Conservation (phyloP, 2,113 vertebrate species). For the Mesoclemmys tuberculata region DNA sequence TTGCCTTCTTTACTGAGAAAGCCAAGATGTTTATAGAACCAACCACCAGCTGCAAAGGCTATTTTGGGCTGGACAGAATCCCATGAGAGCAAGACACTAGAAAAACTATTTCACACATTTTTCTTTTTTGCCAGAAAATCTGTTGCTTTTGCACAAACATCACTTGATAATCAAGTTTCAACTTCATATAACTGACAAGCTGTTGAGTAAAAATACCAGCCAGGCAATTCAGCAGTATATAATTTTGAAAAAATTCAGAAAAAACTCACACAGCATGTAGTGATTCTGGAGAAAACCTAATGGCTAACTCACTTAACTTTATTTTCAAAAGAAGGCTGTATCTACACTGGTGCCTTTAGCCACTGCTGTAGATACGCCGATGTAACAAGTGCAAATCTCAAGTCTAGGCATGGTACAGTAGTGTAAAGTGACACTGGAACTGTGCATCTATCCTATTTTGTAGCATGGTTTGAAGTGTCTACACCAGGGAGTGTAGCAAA, state of each 20-base stretch:
- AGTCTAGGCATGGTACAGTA: fast-evolving
- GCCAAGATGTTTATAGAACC: not conserved
- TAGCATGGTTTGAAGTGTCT: not conserved
- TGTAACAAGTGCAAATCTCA: not conserved
- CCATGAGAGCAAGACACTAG: not conserved
- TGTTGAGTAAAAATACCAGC: slow-evolving; percentile 36
- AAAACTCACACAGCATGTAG: not conserved
- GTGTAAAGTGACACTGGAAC: fast-evolving
- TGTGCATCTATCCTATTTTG: not conserved
- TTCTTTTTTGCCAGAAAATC: not conserved
- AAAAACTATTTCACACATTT: not conserved
- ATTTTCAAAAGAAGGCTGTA: not conserved
- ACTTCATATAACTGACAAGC: slow-evolving; percentile 26
- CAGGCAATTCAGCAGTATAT: not conserved
- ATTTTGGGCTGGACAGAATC: not conserved
- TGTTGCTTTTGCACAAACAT: not conserved
- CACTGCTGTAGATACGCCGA: not conserved
- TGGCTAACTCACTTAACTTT: not conserved
- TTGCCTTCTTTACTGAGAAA: slow-evolving; percentile 1
- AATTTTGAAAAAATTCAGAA: not conserved
- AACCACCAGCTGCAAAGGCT: slow-evolving; percentile 14
- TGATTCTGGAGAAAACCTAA: not conserved
- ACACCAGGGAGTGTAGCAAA: not conserved
- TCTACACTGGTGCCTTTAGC: not conserved
- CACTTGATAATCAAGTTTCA: not conserved